Conservation (phyloP, 92 coral and sea anemone genomes). For the Actinernus sp. region DNA sequence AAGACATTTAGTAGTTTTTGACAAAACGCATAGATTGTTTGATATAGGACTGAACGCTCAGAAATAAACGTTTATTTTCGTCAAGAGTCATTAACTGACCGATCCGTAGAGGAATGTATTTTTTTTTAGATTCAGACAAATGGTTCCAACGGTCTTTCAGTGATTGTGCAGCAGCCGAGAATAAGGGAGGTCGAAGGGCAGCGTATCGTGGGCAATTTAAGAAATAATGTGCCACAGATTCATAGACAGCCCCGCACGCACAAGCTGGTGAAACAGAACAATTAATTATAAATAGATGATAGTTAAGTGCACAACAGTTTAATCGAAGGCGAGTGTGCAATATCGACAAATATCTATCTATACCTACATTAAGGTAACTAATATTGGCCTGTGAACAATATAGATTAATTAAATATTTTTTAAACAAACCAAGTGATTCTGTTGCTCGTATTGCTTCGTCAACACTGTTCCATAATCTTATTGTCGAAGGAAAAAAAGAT, state of each 20-base stretch:
- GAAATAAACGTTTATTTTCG: too few species aligned
- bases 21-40: too few species aligned
- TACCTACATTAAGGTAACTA: not conserved
- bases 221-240: constrained; percentile 4
- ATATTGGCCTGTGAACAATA: not conserved
- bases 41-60: too few species aligned
- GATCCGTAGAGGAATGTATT: too few species aligned
- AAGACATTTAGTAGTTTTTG: too few species aligned
- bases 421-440: constrained; percentile 9
- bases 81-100: too few species aligned
- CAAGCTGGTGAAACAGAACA: too few species aligned
- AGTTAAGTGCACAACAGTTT: constrained; percentile 9
- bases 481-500: constrained; percentile 37
- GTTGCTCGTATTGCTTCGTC: constrained; percentile 1
- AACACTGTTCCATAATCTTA: constrained; percentile 1
- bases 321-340: constrained; percentile 11
- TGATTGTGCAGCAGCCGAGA: constrained; percentile 16
- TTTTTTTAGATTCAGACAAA: constrained; percentile 20
- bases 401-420: not conserved
- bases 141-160: not conserved
- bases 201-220: constrained; percentile 12
- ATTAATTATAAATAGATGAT: constrained; percentile 1
- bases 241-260: too few species aligned
- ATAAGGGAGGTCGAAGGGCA: constrained; percentile 3
- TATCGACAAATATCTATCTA: constrained; percentile 3